Base-by-base conservation (phyloP, 2,797 vertebrate species). In the Coregonus ussuriensis region DNA sequence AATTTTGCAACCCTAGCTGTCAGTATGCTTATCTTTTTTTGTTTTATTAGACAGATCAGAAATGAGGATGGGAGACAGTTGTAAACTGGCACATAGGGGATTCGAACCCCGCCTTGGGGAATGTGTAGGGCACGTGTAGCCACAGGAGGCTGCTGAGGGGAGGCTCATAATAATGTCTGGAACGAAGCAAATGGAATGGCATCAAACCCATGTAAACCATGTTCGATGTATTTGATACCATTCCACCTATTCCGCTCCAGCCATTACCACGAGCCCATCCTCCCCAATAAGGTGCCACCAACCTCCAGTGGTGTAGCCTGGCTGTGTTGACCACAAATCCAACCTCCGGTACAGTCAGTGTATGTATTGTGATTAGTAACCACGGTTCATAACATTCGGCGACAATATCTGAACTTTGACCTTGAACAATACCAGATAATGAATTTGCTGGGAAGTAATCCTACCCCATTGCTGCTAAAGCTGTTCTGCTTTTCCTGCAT, bases 391-490 rank as follows among this genome's bases (percentile, higher is more conserved):
- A 56, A 31, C 31, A 31, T 31, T 59, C 11, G 31, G 53, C 59
- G 54, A 72, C 71, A 83, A 83, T 72, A 80, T 75, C 63, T 75
- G 83, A 73, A 80, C 84, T 86, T 90, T 82, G 86, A 79, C 77
- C 79, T 80, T 75, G 68, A 73, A 59, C 15, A 4, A 35, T 6
- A 31, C 25, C 51, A 72, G 21, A 15, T 4, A 18, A 5, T 18
- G 31, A 1, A 31, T 31, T 56, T 56, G 16, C 41, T 54, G 7
- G 21, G n/a, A 21, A 52, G 70, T 29, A 14, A 72, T 72, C 69
- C 31, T 31, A 31, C 31, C 1, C 31, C 31, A 31, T 31, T 31
- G 31, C 31, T 31, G 31, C 31, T 31, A 31, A 31, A 31, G 1
- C 31, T 31, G 31, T 31, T 1, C 31, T 52, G 6, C 41, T 41